Conservation (phyloP, 2,797 vertebrate species). For the Adrianichthys oophorus region DNA sequence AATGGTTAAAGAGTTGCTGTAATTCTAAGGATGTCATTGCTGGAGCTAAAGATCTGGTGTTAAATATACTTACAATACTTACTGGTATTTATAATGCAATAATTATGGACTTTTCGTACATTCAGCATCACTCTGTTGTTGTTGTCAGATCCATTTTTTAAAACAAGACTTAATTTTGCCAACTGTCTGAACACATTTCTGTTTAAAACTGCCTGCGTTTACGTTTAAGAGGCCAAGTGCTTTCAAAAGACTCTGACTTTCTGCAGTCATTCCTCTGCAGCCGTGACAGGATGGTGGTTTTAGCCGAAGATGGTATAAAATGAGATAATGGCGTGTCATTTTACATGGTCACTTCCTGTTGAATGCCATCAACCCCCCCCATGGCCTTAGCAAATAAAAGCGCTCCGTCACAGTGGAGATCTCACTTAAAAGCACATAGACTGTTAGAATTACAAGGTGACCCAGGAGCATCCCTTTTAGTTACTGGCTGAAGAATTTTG, state of each 20-base stretch:
- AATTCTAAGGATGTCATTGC: too few species aligned
- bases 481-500: constrained; percentile 42
- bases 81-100: too few species aligned
- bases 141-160: constrained; percentile 9
- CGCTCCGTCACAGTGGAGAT: constrained; percentile 41
- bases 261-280: constrained; percentile 30
- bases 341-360: constrained; percentile 44
- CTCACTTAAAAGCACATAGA: constrained; percentile 50
- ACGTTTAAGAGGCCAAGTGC: constrained; percentile 22
- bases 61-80: too few species aligned
- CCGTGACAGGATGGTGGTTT: constrained; percentile 24
- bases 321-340: constrained; percentile 46
- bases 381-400: constrained; percentile 46
- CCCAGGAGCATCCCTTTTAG: constrained; percentile 45
- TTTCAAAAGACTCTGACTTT: constrained; percentile 37
- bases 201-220: constrained; percentile 15
- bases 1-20: too few species aligned
- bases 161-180: constrained; percentile 4
- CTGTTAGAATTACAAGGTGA: constrained; percentile 67
- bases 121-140: not conserved
- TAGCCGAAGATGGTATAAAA: constrained; percentile 30
- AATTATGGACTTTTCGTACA: too few species aligned
- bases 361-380: constrained; percentile 43
- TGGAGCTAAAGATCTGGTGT: too few species aligned
- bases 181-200: constrained; percentile 7